Evolutionary conservation across 2,888 invertebrate genomes (phyloP), one percentile per base, ranked within the genome.

Genomic region (Toxonevra muliebris): DNA sequence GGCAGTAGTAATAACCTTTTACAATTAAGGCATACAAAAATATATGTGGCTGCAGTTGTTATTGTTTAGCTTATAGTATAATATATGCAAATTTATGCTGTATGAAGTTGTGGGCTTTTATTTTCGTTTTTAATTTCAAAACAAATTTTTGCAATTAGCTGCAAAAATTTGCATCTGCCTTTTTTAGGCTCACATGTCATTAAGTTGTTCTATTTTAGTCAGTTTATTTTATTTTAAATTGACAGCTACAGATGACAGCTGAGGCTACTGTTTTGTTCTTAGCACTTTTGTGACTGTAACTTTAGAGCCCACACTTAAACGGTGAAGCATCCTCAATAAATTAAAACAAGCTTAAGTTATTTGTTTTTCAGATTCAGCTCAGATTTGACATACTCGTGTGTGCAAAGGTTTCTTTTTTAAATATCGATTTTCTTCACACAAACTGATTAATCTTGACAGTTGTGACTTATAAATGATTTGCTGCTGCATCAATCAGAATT

Each of bases 61-160:
- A 11, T 53, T n/a, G 8, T 8, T 12, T 15, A 48, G 48, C 2
- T 48, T 53, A 2, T 5, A 7, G 5, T 15, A 53, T 53, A 15
- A 53, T 12, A 53, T 1, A 53, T 53, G 53, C 53, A 53, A 53
- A 53, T 53, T 17, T 3, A 53, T 53, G 53, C 53, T 8, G 12
- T 15, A 15, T 17, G 19, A 19, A 53, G 15, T 53, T 13, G 53
- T 53, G 19, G 53, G 53, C n/a, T 53, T 53, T 53, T 53, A 17
- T 11, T 17, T 53, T 15, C 15, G 12, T 53, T 17, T 15, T 19
- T 15, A 11, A 53, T 53, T 15, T 17, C 15, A 12, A 48, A 48
- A 48, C 5, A 48, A 10, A 5, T 48, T 48, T 48, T 48, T 15
- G 48, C 48, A 48, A 48, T 48, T 48, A 48, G 30, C 7, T 30